Evolutionary conservation across 2,113 vertebrate species (phyloP).

Genomic region (Nestor notabilis): DNA sequence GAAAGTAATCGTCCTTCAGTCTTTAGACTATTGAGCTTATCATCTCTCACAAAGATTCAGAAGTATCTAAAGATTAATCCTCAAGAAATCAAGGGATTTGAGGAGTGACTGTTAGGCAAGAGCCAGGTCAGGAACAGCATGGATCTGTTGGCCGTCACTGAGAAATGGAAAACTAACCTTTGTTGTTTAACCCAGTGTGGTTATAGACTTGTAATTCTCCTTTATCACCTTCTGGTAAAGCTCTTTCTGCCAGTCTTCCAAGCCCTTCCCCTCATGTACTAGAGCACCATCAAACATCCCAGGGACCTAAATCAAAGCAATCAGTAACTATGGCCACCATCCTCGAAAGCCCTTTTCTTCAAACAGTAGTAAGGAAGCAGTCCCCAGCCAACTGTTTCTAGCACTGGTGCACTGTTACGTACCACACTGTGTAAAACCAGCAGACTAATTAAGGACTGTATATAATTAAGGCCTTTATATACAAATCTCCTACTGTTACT

Average conservation of each 20-base stretch:
- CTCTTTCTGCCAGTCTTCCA: neutral
- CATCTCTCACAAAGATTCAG: neutral
- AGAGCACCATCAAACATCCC: neutral
- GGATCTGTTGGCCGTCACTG: neutral
- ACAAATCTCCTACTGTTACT: neutral
- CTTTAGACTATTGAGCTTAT: neutral
- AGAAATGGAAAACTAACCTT: neutral
- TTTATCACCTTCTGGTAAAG: neutral
- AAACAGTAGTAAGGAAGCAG: no score
- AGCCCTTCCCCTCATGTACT: neutral
- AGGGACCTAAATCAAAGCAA: conserved; percentile 4
- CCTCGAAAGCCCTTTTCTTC: neutral
- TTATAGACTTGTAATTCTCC: neutral
- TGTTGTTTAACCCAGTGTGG: neutral
- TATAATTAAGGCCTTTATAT: neutral
- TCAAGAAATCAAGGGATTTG: neutral
- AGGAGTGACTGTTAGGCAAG: neutral
- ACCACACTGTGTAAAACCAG: neutral
- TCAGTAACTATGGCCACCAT: neutral
- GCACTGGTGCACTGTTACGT: neutral
- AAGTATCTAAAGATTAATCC: neutral
- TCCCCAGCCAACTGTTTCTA: neutral
- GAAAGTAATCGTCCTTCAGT: neutral
- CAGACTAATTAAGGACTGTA: neutral
- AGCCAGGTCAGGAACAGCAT: neutral